Percentiles rank a stretch among this genome's conserved stretches.
phyloP scores from a whole-genome alignment of 2,113 vertebrate species.

The Bathybates hornii region DNA sequence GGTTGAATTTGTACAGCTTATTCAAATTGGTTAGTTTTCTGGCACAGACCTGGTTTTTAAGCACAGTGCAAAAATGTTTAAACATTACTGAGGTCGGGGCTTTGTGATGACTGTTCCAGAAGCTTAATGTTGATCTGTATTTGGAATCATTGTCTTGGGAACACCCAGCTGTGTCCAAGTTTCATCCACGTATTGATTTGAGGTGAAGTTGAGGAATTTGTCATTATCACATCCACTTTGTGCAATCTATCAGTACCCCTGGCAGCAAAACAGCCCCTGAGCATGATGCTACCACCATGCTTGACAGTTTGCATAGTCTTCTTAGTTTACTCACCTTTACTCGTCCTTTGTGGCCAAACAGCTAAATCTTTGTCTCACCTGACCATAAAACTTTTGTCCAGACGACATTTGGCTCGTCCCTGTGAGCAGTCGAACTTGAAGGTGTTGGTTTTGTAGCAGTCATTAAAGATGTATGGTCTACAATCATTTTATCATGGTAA shows the following conservation, averaged over 20 bases:
- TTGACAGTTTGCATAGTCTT: background rate
- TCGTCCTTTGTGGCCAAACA: background rate
- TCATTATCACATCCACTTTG: background rate
- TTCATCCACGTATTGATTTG: background rate
- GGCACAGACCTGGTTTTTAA: background rate
- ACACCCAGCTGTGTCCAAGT: background rate
- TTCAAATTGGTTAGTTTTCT: background rate
- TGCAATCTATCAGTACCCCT: background rate
- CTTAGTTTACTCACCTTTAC: background rate
- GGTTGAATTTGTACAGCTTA: background rate
- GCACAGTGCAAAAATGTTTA: background rate
- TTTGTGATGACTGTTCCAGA: background rate
- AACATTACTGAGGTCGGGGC: fast-evolving
- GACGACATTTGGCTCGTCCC: fast-evolving
- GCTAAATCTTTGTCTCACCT: background rate
- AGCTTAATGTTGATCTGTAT: background rate
- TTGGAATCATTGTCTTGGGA: background rate
- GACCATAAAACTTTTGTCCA: background rate
- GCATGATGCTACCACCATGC: background rate
- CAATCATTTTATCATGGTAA: background rate
- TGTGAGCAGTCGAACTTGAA: background rate
- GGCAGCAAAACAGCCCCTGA: background rate
- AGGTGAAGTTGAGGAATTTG: background rate
- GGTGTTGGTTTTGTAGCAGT: background rate
- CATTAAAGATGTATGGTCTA: background rate